A percentile compares a stretch with the other conserved stretches of the same genome.
These are phyloP conservation scores for Hofmannophila pseudospretella DNA, from an alignment of 2,888 invertebrate genomes.

Conservation along the genomic window DNA sequence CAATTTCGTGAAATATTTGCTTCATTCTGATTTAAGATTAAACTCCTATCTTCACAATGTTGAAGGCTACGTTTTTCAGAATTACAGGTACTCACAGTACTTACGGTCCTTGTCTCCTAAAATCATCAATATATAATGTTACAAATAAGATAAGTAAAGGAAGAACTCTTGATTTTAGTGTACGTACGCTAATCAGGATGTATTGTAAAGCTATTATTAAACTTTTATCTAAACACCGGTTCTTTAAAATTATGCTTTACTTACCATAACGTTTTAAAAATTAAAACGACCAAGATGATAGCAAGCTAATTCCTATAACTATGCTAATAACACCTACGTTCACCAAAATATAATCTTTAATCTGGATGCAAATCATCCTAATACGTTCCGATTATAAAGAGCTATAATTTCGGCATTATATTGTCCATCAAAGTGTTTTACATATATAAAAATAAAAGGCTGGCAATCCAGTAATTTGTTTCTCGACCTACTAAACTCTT, in stretches of 20 bases:
- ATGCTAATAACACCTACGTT: slow-evolving; percentile 74
- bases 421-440: slow-evolving; percentile 76
- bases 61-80: too few relatives aligned
- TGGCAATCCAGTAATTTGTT: slow-evolving; percentile 73
- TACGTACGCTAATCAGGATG: too few relatives aligned
- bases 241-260: slow-evolving; percentile 51
- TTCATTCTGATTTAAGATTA: slow-evolving; percentile 1
- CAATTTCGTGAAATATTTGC: slow-evolving; percentile 14
- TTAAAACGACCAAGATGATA: slow-evolving; percentile 69
- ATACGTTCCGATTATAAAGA: slow-evolving; percentile 74
- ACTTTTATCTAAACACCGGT: slow-evolving; percentile 47
- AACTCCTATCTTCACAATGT: too few relatives aligned
- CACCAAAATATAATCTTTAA: slow-evolving; percentile 75
- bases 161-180: too few relatives aligned
- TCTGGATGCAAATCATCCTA: slow-evolving; percentile 76
- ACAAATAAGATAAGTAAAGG: too few relatives aligned
- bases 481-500: slow-evolving; percentile 68
- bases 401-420: slow-evolving; percentile 76
- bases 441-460: slow-evolving; percentile 74
- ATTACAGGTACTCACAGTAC: too few relatives aligned
- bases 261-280: slow-evolving; percentile 62
- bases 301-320: slow-evolving; percentile 72
- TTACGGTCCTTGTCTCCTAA: too few relatives aligned
- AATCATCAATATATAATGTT: too few relatives aligned
- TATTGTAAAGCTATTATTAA: slow-evolving; percentile 32